Evolutionary conservation across 1,140 invertebrate genomes (phyloP).

Genomic region (Hylyphantes graminicola): DNA sequence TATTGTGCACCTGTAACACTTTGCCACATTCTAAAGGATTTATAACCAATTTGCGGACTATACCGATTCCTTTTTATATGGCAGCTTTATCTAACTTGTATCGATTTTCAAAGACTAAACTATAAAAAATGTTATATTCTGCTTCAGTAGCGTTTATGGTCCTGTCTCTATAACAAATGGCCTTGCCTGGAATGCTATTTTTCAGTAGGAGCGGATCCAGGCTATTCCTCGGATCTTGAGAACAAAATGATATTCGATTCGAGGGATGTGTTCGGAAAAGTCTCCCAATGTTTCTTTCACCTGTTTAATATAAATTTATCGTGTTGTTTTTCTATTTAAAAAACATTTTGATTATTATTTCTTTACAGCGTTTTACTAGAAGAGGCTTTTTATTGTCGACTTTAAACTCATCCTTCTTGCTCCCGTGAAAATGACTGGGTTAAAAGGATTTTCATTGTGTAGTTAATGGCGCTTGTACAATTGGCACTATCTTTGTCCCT

Average conservation of each 20-base stretch:
- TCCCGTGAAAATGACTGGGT: too few relatives aligned
- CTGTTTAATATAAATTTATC: not conserved
- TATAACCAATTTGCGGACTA: too few relatives aligned
- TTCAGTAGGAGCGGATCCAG: not conserved
- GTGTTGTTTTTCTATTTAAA: not conserved
- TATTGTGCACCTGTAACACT: too few relatives aligned
- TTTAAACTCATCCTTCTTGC: too few relatives aligned
- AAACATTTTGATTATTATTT: not conserved
- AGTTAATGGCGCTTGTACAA: too few relatives aligned
- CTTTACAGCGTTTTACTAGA: not conserved
- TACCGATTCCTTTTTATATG: too few relatives aligned
- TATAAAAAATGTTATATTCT: too few relatives aligned
- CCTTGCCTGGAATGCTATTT: conserved; percentile 9
- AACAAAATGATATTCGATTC: conserved; percentile 8
- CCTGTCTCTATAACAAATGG: conserved; percentile 10
- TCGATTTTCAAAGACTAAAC: too few relatives aligned
- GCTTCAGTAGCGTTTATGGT: not conserved
- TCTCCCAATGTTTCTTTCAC: not conserved
- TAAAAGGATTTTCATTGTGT: too few relatives aligned
- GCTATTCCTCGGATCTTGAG: not conserved
- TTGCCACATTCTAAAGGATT: too few relatives aligned
- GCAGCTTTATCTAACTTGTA: too few relatives aligned
- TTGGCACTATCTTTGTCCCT: too few relatives aligned
- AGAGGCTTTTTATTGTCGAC: not conserved
- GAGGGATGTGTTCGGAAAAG: not conserved